These are phyloP conservation scores for Lasioglossum oenotherae DNA, from an alignment of 2,888 invertebrate species.

Conservation along the genomic window DNA sequence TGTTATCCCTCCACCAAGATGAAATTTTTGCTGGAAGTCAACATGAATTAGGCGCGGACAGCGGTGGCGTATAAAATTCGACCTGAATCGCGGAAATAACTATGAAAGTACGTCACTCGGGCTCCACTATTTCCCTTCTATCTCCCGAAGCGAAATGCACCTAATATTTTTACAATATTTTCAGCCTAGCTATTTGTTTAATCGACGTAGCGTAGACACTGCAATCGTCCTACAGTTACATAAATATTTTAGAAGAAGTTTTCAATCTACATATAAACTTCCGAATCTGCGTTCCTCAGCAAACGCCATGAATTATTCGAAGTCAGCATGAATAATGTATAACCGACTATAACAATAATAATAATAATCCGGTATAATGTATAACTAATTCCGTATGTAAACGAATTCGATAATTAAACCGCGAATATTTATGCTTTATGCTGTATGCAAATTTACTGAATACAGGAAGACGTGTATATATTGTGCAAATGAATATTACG, in stretches of 20 bases:
- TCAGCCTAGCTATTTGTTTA: background rate
- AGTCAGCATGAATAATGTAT: background rate
- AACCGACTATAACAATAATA: background rate
- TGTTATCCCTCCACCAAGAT: background rate
- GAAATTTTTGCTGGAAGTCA: conserved; percentile 4
- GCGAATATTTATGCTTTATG: background rate
- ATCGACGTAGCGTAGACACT: background rate
- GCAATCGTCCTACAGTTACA: background rate
- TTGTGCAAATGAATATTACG: background rate
- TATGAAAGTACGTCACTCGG: background rate
- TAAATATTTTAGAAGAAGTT: background rate
- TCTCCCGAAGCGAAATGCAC: background rate
- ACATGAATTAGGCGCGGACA: background rate
- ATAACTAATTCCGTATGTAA: background rate
- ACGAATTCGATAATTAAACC: background rate
- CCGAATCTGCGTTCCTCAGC: background rate
- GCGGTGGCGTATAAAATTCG: background rate
- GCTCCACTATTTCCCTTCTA: background rate
- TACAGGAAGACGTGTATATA: background rate
- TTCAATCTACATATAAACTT: background rate
- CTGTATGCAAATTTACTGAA: background rate
- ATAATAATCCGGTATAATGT: background rate
- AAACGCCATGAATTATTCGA: background rate
- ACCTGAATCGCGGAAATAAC: background rate
- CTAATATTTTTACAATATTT: background rate